Evolutionary conservation across 2,888 invertebrate species (phyloP), one percentile per base, ranked within the genome.

Genomic region (Cryptops parisi): DNA sequence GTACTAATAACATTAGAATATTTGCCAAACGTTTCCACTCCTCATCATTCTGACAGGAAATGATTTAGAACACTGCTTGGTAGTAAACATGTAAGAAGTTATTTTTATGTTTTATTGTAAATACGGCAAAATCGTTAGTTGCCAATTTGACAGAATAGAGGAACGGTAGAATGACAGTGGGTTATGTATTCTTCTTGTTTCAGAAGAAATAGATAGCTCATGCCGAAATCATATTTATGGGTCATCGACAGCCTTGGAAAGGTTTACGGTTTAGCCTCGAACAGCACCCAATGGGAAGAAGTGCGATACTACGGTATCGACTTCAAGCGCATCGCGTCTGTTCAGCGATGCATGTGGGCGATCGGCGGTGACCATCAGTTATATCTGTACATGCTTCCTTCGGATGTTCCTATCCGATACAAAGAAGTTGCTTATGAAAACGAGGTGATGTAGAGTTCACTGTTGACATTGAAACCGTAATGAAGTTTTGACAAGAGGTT

Each of bases 361-460:
- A 81, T 93, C 54, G 91, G 91, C 38, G 86, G 89, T 9, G 90
- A 93, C 67, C 80, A 91, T 57, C 91, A 91, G 71, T 82, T 90
- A 51, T 91, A 93, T 67, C 81, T 91, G 2, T 89, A 87, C 65
- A 88, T 93, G 4, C 85, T 88, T 65, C 84, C 85, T 0, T 72
- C 87, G 55, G 91, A 91, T 70, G 81, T 91, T 62, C 90, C 91
- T 0, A 91, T 93, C 59, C 74, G 89, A 58, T 82, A 89, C 0
- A 82, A 83, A 67, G 91, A 91, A 70, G 87, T 88, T 67, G 80
- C 88, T 0, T 93, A 82, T 67, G 91, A 93, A 72, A 93, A 93
- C 68, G 88, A 93, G 72, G 81, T 80, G 68, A 60, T 44, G 33
- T 33, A 33, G n/a, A n/a, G n/a, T 54, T 46, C 21, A 40, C 44